These are phyloP conservation scores for Agonopterix heracliana DNA, from an alignment of 2,888 invertebrate species.

Conservation along the genomic window DNA sequence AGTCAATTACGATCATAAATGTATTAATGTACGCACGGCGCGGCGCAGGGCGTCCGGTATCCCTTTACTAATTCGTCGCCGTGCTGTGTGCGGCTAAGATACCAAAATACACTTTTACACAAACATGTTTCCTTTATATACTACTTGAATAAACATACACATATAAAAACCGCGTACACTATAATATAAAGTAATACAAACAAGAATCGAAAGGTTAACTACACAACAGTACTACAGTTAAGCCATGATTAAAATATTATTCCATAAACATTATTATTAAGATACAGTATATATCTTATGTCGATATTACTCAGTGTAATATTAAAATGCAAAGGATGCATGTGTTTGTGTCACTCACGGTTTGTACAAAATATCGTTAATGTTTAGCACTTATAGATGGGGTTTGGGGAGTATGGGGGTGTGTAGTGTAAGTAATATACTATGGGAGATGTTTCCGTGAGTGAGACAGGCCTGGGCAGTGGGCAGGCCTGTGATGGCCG, in stretches of 20 bases:
- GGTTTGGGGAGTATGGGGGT: conserved; percentile 1
- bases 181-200: conserved; percentile 73
- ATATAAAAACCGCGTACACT: conserved; percentile 75
- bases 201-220: conserved; percentile 71
- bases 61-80: conserved; percentile 14
- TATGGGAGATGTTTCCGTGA: conserved; percentile 9
- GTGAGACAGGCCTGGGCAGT: neutral
- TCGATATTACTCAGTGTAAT: conserved; percentile 61
- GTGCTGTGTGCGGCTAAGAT: conserved; percentile 35
- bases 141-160: conserved; percentile 75
- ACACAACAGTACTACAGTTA: conserved; percentile 74
- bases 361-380: conserved; percentile 14
- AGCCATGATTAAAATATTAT: conserved; percentile 73
- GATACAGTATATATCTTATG: conserved; percentile 65
- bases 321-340: conserved; percentile 51
- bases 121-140: conserved; percentile 64
- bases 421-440: neutral
- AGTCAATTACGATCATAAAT: conserved; percentile 77
- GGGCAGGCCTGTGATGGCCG: conserved; percentile 4
- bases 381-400: conserved; percentile 3
- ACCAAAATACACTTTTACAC: conserved; percentile 73
- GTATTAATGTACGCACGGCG: conserved; percentile 39
- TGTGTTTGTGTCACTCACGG: conserved; percentile 34
- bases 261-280: conserved; percentile 65
- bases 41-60: conserved; percentile 18